phyloP scores from a whole-genome alignment of 1,140 invertebrate genomes.

The Calosoma granatense region DNA sequence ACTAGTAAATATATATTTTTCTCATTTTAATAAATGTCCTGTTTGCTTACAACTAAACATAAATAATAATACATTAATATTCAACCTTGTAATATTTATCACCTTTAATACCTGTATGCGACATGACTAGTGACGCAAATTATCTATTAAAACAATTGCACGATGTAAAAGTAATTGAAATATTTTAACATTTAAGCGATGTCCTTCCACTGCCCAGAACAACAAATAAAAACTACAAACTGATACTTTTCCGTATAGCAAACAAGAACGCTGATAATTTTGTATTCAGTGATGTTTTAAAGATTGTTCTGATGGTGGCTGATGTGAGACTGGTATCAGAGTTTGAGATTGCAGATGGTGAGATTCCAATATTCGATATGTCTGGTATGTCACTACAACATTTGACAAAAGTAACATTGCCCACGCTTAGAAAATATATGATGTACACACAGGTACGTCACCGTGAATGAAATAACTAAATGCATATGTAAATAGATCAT shows the following conservation, averaged over 20 bases:
- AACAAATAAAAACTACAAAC: conserved; percentile 25
- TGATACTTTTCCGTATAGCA: conserved; percentile 47
- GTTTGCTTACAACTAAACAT: conserved; percentile 2
- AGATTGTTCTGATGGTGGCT: conserved; percentile 57
- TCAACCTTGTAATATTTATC: too few relatives aligned
- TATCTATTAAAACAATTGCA: not conserved
- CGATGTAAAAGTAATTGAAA: not conserved
- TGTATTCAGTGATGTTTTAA: conserved; percentile 53
- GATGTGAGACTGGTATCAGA: conserved; percentile 49
- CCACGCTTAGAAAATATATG: conserved; percentile 53
- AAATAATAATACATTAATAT: not conserved
- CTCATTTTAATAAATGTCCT: conserved; percentile 1
- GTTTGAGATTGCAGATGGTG: conserved; percentile 43
- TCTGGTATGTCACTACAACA: conserved; percentile 49
- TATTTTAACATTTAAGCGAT: conserved; percentile 43
- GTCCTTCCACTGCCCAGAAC: conserved; percentile 45
- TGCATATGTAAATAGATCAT: conserved; percentile 3
- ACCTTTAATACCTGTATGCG: too few relatives aligned
- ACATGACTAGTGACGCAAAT: not conserved
- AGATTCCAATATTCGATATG: conserved; percentile 61
- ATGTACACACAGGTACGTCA: conserved; percentile 45
- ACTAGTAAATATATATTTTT: conserved; percentile 7
- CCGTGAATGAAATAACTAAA: not conserved
- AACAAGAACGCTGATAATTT: conserved; percentile 51
- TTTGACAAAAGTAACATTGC: conserved; percentile 49